Conservation (phyloP, 2,888 invertebrate species). For the Parnassius apollo region DNA sequence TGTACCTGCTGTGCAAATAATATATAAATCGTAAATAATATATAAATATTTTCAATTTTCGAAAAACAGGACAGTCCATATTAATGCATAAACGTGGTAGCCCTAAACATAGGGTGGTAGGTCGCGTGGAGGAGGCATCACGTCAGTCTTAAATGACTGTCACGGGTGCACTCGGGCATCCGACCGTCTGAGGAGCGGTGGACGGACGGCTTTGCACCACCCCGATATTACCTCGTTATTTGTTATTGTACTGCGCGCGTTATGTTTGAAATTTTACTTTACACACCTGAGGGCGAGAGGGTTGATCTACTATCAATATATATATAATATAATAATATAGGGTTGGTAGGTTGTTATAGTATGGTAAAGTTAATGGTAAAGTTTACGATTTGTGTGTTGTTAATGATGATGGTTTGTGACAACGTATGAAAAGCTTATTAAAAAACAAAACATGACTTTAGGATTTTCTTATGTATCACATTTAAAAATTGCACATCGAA, state of each 20-base stretch:
- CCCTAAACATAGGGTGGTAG: constrained; percentile 28
- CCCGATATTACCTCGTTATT: constrained; percentile 69
- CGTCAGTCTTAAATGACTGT: constrained; percentile 81
- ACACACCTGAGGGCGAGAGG: constrained; percentile 12
- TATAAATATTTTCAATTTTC: not conserved
- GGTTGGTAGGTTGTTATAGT: too few relatives aligned
- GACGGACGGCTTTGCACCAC: constrained; percentile 63
- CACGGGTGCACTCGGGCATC: constrained; percentile 72
- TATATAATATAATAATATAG: too few relatives aligned
- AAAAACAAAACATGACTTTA: too few relatives aligned
- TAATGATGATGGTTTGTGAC: too few relatives aligned
- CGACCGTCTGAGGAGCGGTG: constrained; percentile 64
- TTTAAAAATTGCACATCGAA: too few relatives aligned
- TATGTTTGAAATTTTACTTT: constrained; percentile 37
- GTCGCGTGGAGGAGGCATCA: constrained; percentile 51
- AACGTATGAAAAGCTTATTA: too few relatives aligned
- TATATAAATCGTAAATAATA: too few relatives aligned
- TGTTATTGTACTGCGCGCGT: constrained; percentile 55
- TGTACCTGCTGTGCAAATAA: too few relatives aligned
- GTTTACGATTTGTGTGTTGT: too few relatives aligned
- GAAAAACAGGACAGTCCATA: not conserved
- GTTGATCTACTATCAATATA: too few relatives aligned
- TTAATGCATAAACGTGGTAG: not conserved
- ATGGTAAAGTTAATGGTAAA: too few relatives aligned
- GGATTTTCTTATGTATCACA: too few relatives aligned